These are phyloP conservation scores for Drosophila sturtevanti DNA, from an alignment of 1,140 invertebrate species.

Conservation along the genomic window DNA sequence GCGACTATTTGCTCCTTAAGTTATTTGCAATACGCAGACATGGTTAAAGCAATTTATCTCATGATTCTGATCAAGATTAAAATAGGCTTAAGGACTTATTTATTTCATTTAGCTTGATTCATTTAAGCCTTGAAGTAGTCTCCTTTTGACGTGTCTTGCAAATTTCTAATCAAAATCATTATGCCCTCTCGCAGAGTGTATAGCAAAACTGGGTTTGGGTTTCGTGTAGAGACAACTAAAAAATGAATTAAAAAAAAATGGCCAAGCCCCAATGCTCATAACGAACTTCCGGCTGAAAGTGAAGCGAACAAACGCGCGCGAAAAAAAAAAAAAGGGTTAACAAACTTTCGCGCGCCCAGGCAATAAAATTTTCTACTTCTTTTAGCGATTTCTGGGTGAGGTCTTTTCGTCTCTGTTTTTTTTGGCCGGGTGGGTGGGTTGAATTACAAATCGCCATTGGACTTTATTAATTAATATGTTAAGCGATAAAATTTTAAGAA, in stretches of 20 bases:
- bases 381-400: constrained; percentile 28
- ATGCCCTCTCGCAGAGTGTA: background rate
- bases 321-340: constrained; percentile 58
- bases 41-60: too few species aligned
- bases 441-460: constrained; percentile 71
- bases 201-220: background rate
- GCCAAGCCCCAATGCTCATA: constrained; percentile 54
- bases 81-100: too few species aligned
- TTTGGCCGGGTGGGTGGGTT: constrained; percentile 28
- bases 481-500: constrained; percentile 70
- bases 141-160: background rate
- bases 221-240: constrained; percentile 34
- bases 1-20: too few species aligned
- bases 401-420: constrained; percentile 10
- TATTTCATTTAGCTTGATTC: too few species aligned
- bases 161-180: background rate
- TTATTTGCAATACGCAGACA: too few species aligned
- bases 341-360: constrained; percentile 60
- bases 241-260: constrained; percentile 68
- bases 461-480: constrained; percentile 9
- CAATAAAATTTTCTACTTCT: constrained; percentile 40
- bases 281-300: constrained; percentile 71
- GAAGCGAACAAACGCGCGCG: constrained; percentile 31
- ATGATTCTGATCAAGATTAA: too few species aligned
- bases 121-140: too few species aligned